These are phyloP conservation scores for Heliconius erato DNA, from an alignment of 2,888 invertebrate genomes.

Conservation along the genomic window DNA sequence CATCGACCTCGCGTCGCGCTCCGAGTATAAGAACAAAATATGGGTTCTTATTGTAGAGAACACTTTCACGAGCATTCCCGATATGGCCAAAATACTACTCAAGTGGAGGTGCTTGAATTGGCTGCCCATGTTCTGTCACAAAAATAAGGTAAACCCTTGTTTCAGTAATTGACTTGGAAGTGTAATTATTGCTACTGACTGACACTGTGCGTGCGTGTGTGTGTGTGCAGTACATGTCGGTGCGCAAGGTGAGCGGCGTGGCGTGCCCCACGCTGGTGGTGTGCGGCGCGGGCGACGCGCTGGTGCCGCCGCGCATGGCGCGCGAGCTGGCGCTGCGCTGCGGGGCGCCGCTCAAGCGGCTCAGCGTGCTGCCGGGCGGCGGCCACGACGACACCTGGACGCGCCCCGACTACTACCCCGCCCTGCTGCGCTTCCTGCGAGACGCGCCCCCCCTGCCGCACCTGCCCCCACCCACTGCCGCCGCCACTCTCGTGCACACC, in stretches of 20 bases:
- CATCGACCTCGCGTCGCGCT: constrained; percentile 92
- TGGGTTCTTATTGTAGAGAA: constrained; percentile 97
- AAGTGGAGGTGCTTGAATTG: constrained; percentile 90
- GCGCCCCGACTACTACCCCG: constrained; percentile 91
- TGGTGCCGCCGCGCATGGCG: constrained; percentile 97
- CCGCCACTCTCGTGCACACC: neutral
- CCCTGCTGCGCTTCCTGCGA: constrained; percentile 82
- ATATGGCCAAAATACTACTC: constrained; percentile 94
- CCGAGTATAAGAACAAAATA: constrained; percentile 91
- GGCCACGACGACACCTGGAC: constrained; percentile 99
- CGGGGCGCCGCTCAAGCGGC: constrained; percentile 90
- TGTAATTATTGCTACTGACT: neutral
- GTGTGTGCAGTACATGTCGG: constrained; percentile 88
- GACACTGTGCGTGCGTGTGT: neutral
- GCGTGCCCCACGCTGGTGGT: constrained; percentile 93
- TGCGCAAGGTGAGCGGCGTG: constrained; percentile 90
- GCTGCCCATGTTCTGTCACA: constrained; percentile 93
- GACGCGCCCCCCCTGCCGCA: constrained; percentile 69
- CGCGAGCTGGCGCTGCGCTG: constrained; percentile 91
- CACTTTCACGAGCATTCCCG: constrained; percentile 97
- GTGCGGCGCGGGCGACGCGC: constrained; percentile 93
- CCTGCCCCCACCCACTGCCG: neutral
- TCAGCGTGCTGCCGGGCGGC: constrained; percentile 92
- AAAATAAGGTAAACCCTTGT: constrained; percentile 91
- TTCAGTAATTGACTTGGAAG: neutral